Conservation (phyloP, 2,797 vertebrate genomes). For the Lithobates pipiens region DNA sequence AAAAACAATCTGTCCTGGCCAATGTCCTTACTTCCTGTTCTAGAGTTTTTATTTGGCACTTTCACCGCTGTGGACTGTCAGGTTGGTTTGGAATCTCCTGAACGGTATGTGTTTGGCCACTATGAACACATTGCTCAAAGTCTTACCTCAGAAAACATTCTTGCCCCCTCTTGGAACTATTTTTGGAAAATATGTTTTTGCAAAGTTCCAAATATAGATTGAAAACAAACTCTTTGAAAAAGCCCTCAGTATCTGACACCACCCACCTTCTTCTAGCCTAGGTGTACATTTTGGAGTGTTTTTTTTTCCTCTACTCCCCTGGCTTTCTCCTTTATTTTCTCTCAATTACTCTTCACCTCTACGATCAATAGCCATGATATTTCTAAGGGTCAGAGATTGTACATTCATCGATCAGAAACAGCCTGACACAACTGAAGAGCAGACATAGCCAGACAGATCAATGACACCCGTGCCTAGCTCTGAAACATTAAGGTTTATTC, state of each 20-base stretch:
- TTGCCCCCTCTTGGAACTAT: constrained; percentile 21
- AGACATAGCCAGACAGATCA: constrained; percentile 84
- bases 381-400: constrained; percentile 88
- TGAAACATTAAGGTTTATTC: constrained; percentile 87
- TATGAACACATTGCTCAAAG: constrained; percentile 50
- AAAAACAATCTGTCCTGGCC: constrained; percentile 31
- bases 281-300: constrained; percentile 68
- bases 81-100: constrained; percentile 10
- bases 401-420: constrained; percentile 89
- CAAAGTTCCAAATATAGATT: constrained; percentile 51
- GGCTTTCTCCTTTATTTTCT: constrained; percentile 58
- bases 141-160: constrained; percentile 58
- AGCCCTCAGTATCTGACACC: constrained; percentile 46
- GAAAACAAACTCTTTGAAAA: constrained; percentile 54
- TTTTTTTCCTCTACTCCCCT: constrained; percentile 76
- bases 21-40: constrained; percentile 22
- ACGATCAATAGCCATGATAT: constrained; percentile 88
- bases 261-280: constrained; percentile 74
- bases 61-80: constrained; percentile 7
- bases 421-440: constrained; percentile 87
- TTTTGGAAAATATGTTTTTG: constrained; percentile 55
- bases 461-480: constrained; percentile 86
- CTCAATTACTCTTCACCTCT: constrained; percentile 37
- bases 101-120: constrained; percentile 5
- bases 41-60: constrained; percentile 35